Conservation (phyloP, 2,113 vertebrate genomes). For the Oplegnathus fasciatus region DNA sequence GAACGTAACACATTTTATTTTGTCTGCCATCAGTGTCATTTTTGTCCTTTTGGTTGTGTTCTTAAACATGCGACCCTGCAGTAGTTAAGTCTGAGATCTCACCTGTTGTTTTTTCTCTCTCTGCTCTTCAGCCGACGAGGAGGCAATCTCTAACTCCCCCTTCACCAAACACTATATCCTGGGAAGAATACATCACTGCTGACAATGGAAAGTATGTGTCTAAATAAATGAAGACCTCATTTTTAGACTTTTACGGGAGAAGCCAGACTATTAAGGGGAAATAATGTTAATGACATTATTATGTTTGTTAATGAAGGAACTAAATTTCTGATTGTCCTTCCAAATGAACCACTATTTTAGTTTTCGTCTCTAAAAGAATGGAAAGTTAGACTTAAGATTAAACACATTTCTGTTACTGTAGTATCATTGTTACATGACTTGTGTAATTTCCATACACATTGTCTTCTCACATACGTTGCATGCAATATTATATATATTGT, state of each 20-base stretch:
- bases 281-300: neutral
- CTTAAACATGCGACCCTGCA: neutral
- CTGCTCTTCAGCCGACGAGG: conserved; percentile 87
- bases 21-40: neutral
- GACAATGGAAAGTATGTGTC: conserved; percentile 93
- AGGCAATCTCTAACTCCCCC: conserved; percentile 94
- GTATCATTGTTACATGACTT: neutral
- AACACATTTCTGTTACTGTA: neutral
- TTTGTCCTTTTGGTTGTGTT: neutral
- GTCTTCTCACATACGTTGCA: neutral
- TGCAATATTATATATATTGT: neutral
- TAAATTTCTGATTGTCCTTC: neutral
- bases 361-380: neutral
- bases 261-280: too few relatives aligned
- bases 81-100: neutral
- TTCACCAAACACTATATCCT: conserved; percentile 93
- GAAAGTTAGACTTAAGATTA: neutral
- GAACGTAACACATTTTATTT: neutral
- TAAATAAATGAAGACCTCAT: neutral
- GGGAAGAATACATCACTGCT: conserved; percentile 97
- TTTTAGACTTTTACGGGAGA: neutral
- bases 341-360: neutral
- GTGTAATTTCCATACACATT: neutral
- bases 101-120: neutral
- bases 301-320: neutral